Conservation (phyloP, 1,140 invertebrate species). For the Drosophila ananassae region DNA sequence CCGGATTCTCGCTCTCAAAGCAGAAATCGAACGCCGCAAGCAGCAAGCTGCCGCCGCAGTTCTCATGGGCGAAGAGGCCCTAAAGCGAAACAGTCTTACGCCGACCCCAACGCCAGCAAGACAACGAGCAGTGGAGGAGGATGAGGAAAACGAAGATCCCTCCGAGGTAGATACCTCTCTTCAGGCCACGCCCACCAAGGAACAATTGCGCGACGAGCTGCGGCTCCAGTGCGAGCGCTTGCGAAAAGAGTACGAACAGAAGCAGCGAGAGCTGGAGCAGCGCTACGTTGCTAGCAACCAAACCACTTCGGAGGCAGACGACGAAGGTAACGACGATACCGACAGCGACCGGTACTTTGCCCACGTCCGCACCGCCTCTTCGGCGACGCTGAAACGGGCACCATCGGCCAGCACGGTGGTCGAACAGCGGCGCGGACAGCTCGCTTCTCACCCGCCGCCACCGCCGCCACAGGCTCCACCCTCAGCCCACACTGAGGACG, state of each 20-base stretch:
- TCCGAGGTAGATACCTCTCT: constrained; percentile 35
- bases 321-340: constrained; percentile 76
- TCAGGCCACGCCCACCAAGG: constrained; percentile 26
- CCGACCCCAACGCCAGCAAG: constrained; percentile 65
- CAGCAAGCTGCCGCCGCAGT: constrained; percentile 72
- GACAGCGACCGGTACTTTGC: constrained; percentile 68
- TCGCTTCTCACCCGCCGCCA: constrained; percentile 1
- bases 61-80: constrained; percentile 73
- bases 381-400: constrained; percentile 59
- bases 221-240: constrained; percentile 57
- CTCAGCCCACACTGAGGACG: constrained; percentile 61
- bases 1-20: constrained; percentile 74
- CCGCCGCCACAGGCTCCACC: constrained; percentile 24
- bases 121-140: constrained; percentile 42
- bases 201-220: constrained; percentile 54
- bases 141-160: constrained; percentile 46
- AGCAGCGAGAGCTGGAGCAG: constrained; percentile 75
- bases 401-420: constrained; percentile 64
- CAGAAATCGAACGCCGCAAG: constrained; percentile 75
- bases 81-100: constrained; percentile 70
- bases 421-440: constrained; percentile 50
- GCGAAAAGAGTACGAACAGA: constrained; percentile 71
- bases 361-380: constrained; percentile 54
- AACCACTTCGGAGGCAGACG: constrained; percentile 74
- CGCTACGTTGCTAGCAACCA: constrained; percentile 61